Conservation (phyloP, 1,140 invertebrate species). For the Brachionus koreanus region DNA sequence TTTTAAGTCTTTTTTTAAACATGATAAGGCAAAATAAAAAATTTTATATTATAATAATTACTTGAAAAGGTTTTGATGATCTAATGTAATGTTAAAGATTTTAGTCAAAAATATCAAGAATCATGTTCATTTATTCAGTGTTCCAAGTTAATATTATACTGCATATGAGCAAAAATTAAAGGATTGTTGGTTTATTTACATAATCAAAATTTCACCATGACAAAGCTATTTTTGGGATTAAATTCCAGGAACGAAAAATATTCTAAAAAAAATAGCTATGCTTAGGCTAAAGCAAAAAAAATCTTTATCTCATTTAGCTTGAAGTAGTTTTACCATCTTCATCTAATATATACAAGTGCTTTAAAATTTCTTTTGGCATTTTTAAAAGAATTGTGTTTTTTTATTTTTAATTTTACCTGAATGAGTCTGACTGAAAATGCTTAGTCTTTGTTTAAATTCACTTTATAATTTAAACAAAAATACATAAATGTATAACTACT, state of each 20-base stretch:
- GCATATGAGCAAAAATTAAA: neutral
- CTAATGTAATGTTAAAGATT: too few species aligned
- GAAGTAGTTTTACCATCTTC: neutral
- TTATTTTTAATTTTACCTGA: neutral
- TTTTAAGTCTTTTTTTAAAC: too few species aligned
- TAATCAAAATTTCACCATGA: neutral
- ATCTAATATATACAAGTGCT: neutral
- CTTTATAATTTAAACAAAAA: neutral
- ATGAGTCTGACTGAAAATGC: neutral
- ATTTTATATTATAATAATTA: too few species aligned
- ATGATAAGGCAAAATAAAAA: too few species aligned
- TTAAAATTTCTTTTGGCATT: neutral
- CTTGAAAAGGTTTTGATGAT: neutral
- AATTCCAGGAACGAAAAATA: neutral
- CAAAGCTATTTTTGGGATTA: neutral
- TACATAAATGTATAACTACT: neutral
- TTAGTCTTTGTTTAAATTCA: neutral
- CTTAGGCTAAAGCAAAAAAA: neutral
- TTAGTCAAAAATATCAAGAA: neutral
- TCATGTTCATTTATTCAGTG: neutral
- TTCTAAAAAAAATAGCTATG: neutral
- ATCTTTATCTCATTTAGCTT: neutral
- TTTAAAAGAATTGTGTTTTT: neutral
- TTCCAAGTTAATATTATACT: neutral
- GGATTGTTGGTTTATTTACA: neutral